These are phyloP conservation scores for Rosalia funebris DNA, from an alignment of 2,888 invertebrate species.

Conservation along the genomic window DNA sequence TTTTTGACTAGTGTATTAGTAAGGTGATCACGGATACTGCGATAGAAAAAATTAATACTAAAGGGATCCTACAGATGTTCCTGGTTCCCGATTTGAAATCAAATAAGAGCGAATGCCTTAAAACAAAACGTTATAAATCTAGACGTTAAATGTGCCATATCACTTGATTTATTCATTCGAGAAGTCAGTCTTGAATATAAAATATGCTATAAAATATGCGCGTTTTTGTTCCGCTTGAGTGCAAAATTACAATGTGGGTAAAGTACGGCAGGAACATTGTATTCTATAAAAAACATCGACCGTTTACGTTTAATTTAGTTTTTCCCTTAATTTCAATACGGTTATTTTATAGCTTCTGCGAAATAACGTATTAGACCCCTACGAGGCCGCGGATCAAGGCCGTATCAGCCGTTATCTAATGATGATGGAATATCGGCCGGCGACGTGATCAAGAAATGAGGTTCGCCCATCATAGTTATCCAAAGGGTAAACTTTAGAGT, in stretches of 20 bases:
- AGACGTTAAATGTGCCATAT: slow-evolving; percentile 1
- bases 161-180: neutral
- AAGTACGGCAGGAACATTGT: neutral
- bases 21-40: neutral
- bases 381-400: neutral
- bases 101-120: neutral
- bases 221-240: neutral
- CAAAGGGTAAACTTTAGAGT: slow-evolving; percentile 45
- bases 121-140: slow-evolving; percentile 16
- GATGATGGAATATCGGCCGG: slow-evolving; percentile 34
- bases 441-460: slow-evolving; percentile 30
- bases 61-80: neutral
- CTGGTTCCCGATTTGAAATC: neutral
- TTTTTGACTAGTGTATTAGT: too few relatives aligned
- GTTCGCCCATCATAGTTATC: slow-evolving; percentile 34
- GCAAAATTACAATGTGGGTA: neutral
- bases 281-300: too few relatives aligned
- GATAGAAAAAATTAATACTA: neutral
- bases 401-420: slow-evolving; percentile 24
- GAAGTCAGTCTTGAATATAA: neutral
- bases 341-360: too few relatives aligned
- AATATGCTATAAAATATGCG: slow-evolving; percentile 7
- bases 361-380: too few relatives aligned
- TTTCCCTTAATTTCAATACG: too few relatives aligned
- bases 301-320: too few relatives aligned